Evolutionary conservation across 1,140 invertebrate genomes (phyloP).

Genomic region (Drosophila seguyi): DNA sequence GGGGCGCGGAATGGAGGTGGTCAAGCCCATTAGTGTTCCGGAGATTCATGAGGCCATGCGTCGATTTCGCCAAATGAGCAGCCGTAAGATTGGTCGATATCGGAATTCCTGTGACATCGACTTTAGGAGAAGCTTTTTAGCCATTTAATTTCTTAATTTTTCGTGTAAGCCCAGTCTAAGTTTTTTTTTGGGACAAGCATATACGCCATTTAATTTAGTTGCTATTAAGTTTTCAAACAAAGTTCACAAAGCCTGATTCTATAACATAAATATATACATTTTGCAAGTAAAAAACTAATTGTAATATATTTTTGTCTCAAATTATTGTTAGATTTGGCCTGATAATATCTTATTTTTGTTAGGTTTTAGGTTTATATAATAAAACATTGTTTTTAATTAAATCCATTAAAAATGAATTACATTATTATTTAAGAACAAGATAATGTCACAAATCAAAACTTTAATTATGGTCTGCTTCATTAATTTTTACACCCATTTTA

Average conservation of each 20-base stretch:
- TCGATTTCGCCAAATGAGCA: constrained; percentile 77
- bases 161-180: neutral
- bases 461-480: too few relatives aligned
- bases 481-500: too few relatives aligned
- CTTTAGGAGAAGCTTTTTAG: constrained; percentile 74
- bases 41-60: constrained; percentile 84
- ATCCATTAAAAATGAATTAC: neutral
- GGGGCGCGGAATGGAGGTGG: constrained; percentile 81
- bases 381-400: neutral
- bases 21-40: constrained; percentile 80
- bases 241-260: neutral
- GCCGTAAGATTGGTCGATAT: constrained; percentile 75
- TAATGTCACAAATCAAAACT: too few relatives aligned
- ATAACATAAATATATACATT: too few relatives aligned
- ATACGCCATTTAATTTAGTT: neutral
- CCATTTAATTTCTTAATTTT: constrained; percentile 55
- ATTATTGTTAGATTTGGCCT: too few relatives aligned
- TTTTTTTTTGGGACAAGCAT: neutral
- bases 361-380: neutral
- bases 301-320: too few relatives aligned
- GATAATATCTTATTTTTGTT: neutral
- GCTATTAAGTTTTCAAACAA: neutral
- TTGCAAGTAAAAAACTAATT: too few relatives aligned
- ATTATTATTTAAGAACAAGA: neutral
- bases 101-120: constrained; percentile 79